phyloP scores from a whole-genome alignment of 2,888 invertebrate genomes.

The Drosophila demipolita region DNA sequence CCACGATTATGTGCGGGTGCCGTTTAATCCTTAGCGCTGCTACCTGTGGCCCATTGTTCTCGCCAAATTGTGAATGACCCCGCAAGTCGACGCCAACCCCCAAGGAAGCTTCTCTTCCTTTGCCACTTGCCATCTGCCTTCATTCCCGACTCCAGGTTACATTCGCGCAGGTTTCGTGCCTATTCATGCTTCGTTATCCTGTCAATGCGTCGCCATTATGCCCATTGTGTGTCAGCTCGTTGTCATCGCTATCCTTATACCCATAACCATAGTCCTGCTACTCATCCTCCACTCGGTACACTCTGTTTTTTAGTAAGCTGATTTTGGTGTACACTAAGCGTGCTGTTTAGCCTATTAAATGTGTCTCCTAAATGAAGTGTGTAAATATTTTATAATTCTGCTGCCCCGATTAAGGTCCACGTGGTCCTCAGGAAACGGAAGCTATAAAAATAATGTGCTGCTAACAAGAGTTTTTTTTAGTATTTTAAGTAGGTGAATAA shows the following conservation, averaged over 20 bases:
- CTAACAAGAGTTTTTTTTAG: not conserved
- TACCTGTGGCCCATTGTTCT: constrained; percentile 75
- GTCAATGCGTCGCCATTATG: constrained; percentile 77
- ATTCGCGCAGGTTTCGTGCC: constrained; percentile 77
- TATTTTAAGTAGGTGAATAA: not conserved
- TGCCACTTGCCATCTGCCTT: constrained; percentile 77
- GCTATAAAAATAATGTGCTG: not conserved
- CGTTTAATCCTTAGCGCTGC: constrained; percentile 48
- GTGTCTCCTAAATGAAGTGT: constrained; percentile 70
- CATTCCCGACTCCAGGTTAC: constrained; percentile 46
- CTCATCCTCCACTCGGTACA: not conserved
- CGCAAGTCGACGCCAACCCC: constrained; percentile 38
- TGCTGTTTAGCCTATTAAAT: constrained; percentile 77
- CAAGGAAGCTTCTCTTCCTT: constrained; percentile 37
- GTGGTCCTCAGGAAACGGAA: constrained; percentile 11
- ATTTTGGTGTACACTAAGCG: constrained; percentile 39
- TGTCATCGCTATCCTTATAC: constrained; percentile 41
- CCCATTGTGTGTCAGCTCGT: constrained; percentile 68
- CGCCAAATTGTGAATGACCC: constrained; percentile 73
- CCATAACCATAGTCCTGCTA: not conserved
- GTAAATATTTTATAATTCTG: constrained; percentile 67
- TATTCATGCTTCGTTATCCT: constrained; percentile 84
- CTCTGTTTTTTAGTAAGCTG: constrained; percentile 52
- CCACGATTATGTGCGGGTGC: constrained; percentile 73
- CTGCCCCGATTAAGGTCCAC: constrained; percentile 48